A percentile compares a stretch with the other conserved stretches of the same genome.
phyloP scores from a whole-genome alignment of 2,797 vertebrate genomes.

The Acrossocheilus wenchowensis region DNA sequence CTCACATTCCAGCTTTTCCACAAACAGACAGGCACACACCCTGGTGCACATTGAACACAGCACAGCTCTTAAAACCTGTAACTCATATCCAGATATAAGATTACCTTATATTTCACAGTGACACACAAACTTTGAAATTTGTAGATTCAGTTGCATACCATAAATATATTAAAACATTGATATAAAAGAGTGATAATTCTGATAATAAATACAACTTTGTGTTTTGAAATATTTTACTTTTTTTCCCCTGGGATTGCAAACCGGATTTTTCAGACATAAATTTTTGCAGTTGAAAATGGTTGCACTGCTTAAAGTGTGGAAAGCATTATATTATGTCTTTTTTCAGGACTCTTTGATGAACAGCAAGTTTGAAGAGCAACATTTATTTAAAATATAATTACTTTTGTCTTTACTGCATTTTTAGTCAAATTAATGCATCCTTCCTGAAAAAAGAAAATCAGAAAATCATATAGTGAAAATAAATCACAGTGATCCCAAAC shows the following conservation, averaged over 20 bases:
- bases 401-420: background rate
- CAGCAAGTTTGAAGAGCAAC: background rate
- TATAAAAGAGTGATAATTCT: background rate
- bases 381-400: background rate
- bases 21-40: slow-evolving; percentile 20
- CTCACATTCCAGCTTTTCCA: slow-evolving; percentile 33
- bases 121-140: background rate
- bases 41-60: background rate
- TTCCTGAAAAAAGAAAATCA: background rate
- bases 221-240: too few species aligned
- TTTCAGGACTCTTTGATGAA: background rate
- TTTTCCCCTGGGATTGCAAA: background rate
- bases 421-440: background rate
- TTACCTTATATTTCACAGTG: background rate
- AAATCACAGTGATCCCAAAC: background rate
- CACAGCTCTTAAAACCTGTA: background rate
- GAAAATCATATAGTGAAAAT: background rate
- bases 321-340: background rate
- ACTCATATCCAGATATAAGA: background rate
- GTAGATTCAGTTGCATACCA: background rate
- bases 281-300: background rate
- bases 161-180: background rate
- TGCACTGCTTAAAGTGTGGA: background rate
- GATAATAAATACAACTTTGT: too few species aligned
- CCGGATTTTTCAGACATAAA: background rate